Evolutionary conservation across 2,113 vertebrate species (phyloP).

Genomic region (Nothocercus nigrocapillus): DNA sequence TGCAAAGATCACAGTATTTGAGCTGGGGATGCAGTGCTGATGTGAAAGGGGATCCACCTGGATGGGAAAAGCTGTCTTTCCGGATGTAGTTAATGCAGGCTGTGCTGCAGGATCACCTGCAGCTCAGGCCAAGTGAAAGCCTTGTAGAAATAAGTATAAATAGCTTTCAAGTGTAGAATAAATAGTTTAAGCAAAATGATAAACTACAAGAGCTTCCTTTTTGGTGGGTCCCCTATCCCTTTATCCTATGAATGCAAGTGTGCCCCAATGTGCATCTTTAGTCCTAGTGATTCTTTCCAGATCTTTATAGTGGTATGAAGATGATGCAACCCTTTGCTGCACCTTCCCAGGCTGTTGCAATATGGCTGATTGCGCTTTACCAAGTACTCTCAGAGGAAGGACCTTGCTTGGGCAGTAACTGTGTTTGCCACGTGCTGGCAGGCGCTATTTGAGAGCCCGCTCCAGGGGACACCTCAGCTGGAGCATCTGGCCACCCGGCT

Average conservation of each 20-base stretch:
- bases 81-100: rapidly evolving
- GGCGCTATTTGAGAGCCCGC: background rate
- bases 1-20: background rate
- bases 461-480: background rate
- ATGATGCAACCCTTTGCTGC: background rate
- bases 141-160: background rate
- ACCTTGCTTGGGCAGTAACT: background rate
- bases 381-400: background rate
- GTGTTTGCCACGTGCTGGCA: background rate
- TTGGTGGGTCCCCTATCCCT: background rate
- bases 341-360: background rate
- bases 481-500: background rate
- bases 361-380: background rate
- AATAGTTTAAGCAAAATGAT: background rate
- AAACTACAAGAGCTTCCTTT: background rate
- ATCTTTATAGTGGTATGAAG: background rate
- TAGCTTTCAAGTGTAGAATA: background rate
- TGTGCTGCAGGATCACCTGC: background rate
- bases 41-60: background rate
- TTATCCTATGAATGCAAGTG: background rate
- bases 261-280: background rate
- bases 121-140: background rate
- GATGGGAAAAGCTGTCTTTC: background rate
- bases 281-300: background rate
- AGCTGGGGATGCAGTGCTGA: background rate